Evolutionary conservation across 2,113 vertebrate genomes (phyloP), one percentile per base, ranked within the genome.

Genomic region (Okapia johnstoni): DNA sequence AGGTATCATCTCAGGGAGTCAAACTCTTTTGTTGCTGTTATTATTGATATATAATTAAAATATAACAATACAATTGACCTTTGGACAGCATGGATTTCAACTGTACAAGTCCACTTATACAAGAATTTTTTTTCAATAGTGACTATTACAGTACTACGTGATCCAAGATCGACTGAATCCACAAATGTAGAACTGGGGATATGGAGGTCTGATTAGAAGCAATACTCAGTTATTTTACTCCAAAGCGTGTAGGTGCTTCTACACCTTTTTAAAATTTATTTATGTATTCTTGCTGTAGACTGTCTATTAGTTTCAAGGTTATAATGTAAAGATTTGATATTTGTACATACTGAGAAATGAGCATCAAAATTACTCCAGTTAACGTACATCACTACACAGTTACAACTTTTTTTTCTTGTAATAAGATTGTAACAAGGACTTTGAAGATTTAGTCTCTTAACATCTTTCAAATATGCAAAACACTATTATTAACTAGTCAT

Each of bases 1-100:
- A 60, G 50, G 2, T 0, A 0, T 4, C 6, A 76, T 2, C 3
- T 88, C 12, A 90, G 15, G 10, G 2, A 80, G 2, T 28, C 25
- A 63, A 58, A 96, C 0, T 2, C 3, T 26, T 81, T n/a, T 48
- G 25, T 36, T 55, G 19, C 57, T 58, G 55, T 57, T 19, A 21
- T 55, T 84, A 33, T 1, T 54, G 46, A 90, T n/a, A 76, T 46
- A 15, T 9, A 58, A 83, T 50, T 50, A 28, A 58, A 13, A 30
- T 50, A 50, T 10, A 80, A 7, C 2, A 54, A 33, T 83, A 16
- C 7, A 81, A 25, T 83, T 83, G 52, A 5, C 52, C n/a, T 55
- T 15, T 36, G 33, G 33, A 36, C 33, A 55, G 7, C 52, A 83
- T 40, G n/a, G 21, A 23, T 83, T 55, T 55, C n/a, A 81, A 55